Conservation (phyloP, 1,140 invertebrate species). For the Diabrotica undecimpunctata region DNA sequence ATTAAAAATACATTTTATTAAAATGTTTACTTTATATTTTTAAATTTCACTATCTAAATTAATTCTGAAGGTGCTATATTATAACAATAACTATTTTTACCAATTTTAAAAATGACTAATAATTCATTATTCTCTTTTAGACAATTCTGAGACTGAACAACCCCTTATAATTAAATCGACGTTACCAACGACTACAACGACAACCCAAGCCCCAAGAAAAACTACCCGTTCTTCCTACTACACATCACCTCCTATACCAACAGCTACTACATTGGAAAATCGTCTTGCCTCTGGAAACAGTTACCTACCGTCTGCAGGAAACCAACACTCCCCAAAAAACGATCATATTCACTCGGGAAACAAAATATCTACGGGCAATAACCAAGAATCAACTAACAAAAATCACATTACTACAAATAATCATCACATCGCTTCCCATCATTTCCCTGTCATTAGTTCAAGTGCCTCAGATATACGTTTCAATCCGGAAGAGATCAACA, state of each 20-base stretch:
- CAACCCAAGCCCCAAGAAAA: constrained; percentile 24
- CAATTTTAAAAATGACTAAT: no score
- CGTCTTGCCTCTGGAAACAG: neutral
- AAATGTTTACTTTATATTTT: no score
- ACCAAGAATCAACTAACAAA: constrained; percentile 27
- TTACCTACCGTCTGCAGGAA: constrained; percentile 6
- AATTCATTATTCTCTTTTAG: constrained; percentile 18
- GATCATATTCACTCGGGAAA: no score
- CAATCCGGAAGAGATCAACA: constrained; percentile 45
- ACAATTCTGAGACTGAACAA: constrained; percentile 40
- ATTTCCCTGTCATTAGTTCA: constrained; percentile 31
- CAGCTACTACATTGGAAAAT: constrained; percentile 31
- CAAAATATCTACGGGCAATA: no score
- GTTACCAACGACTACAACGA: constrained; percentile 38
- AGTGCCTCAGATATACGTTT: constrained; percentile 42
- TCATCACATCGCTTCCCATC: constrained; percentile 33
- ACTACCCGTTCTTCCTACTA: constrained; percentile 1
- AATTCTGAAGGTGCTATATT: no score
- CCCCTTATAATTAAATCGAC: constrained; percentile 37
- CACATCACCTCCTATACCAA: constrained; percentile 26
- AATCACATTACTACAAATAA: constrained; percentile 21
- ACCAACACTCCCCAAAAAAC: no score
- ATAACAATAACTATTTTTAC: no score
- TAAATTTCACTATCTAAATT: no score
- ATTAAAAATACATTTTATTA: no score